phyloP scores from a whole-genome alignment of 2,888 invertebrate genomes.

The Catonia carolina region DNA sequence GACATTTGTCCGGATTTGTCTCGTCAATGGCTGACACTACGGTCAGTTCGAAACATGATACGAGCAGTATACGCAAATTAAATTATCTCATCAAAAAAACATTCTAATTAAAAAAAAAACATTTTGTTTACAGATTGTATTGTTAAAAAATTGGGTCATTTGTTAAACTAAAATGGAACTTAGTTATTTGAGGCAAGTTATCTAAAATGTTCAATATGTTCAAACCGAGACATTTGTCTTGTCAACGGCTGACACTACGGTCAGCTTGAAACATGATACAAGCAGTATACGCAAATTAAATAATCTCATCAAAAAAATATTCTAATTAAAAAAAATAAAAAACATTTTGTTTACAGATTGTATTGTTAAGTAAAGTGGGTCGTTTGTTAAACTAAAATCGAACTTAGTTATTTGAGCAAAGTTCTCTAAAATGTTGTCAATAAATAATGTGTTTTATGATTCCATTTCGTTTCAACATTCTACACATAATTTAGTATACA shows the following conservation, averaged over 20 bases:
- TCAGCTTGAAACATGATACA: conserved; percentile 44
- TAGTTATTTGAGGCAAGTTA: no score
- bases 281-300: conserved; percentile 54
- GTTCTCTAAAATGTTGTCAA: no score
- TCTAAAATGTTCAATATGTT: conserved; percentile 49
- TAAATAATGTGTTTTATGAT: no score
- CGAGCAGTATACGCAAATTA: conserved; percentile 51
- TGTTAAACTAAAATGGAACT: no score
- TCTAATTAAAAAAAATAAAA: conserved; percentile 4
- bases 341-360: no score
- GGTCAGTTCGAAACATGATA: conserved; percentile 43
- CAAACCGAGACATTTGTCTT: conserved; percentile 34
- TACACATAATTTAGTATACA: no score
- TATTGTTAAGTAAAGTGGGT: no score
- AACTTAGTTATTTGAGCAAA: no score
- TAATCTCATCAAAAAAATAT: conserved; percentile 51
- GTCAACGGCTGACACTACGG: conserved; percentile 26
- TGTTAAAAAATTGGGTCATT: no score
- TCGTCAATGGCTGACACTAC: conserved; percentile 28
- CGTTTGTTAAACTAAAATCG: no score
- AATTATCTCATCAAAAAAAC: conserved; percentile 55
- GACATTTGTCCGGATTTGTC: conserved; percentile 31
- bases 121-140: no score
- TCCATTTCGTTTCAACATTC: no score
- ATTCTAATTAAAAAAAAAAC: conserved; percentile 15